Base-by-base conservation (phyloP, 92 coral and sea anemone species). In the Pocillopora meandrina region DNA sequence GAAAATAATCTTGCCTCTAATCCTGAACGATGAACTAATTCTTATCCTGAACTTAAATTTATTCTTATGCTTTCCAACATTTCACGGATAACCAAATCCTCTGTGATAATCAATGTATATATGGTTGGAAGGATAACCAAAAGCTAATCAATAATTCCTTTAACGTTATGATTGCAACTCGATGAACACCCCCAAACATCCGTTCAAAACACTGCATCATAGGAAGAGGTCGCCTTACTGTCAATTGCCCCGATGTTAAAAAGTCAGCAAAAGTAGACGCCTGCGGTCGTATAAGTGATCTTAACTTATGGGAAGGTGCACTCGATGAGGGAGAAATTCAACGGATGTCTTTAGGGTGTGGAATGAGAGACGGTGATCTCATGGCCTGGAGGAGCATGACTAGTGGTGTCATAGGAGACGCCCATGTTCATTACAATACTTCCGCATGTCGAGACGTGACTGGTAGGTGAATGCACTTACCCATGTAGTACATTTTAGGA, bases 301-400 rank as follows among this genome's bases (percentile, higher is more conserved):
- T 86, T 36, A 86, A 86, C 75, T 61, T 86, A 13, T 86, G 89
- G 89, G 31, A 71, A 21, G 52, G 58, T 64, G 85, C 34, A 12
- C 60, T 86, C 55, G 79, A 73, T 21, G 79, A 86, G 47, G 82
- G 60, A 47, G 89, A 86, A 34, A 52, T 86, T 16, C 49, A 58
- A 31, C 78, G 76, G 79, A 86, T 80, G 89, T 79, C 89, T 1
- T 26, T 86, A 17, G 89, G 89, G 33, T 86, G 89, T 49, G 76
- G 20, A 35, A 57, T 71, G 21, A 82, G 82, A 21, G 56, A 86
- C 11, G 89, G 89, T 2, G 81, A 80, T 33, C 79, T 86, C 2
- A 23, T 33, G 56, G 15, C 80, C 17, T 86, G 89, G 89, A 49
- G 58, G 57, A 65, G 31, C 67, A 21, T 86, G 36, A 56, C 16